A percentile compares a stretch with the other conserved stretches of the same genome.
Evolutionary conservation across 35 echinoderm and acorn worm species (phyloP).

Genomic region (Patiria miniata): DNA sequence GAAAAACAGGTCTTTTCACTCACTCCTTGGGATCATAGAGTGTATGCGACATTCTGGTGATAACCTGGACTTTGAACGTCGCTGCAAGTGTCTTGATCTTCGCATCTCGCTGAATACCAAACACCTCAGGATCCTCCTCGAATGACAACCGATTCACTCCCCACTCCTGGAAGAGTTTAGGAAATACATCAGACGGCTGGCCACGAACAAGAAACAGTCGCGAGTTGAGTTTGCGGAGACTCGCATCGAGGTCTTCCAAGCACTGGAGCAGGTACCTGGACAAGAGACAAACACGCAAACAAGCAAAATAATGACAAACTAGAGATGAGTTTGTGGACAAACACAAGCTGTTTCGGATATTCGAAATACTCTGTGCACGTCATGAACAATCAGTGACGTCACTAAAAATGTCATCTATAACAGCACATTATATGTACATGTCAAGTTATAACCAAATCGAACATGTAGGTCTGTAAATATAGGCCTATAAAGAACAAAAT

Average conservation of each 20-base stretch:
- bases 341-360: too few relatives aligned
- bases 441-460: too few relatives aligned
- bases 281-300: background rate
- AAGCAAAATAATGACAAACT: background rate
- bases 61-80: constrained; percentile 72
- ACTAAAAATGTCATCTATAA: too few relatives aligned
- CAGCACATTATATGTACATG: too few relatives aligned
- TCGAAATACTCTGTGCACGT: too few relatives aligned
- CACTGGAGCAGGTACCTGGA: constrained; percentile 89
- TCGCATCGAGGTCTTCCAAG: constrained; percentile 86
- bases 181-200: constrained; percentile 92
- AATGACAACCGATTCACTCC: constrained; percentile 81
- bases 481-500: too few relatives aligned
- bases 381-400: too few relatives aligned
- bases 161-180: constrained; percentile 95
- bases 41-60: constrained; percentile 76
- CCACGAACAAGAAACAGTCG: constrained; percentile 85
- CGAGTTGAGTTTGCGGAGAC: constrained; percentile 84
- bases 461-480: too few relatives aligned
- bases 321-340: too few relatives aligned
- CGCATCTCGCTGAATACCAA: constrained; percentile 73
- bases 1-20: too few relatives aligned
- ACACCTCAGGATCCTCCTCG: constrained; percentile 90
- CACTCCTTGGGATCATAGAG: constrained; percentile 92
- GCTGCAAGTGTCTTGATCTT: constrained; percentile 77